phyloP scores from a whole-genome alignment of 2,888 invertebrate species.

The Coelogynopora nodosa region DNA sequence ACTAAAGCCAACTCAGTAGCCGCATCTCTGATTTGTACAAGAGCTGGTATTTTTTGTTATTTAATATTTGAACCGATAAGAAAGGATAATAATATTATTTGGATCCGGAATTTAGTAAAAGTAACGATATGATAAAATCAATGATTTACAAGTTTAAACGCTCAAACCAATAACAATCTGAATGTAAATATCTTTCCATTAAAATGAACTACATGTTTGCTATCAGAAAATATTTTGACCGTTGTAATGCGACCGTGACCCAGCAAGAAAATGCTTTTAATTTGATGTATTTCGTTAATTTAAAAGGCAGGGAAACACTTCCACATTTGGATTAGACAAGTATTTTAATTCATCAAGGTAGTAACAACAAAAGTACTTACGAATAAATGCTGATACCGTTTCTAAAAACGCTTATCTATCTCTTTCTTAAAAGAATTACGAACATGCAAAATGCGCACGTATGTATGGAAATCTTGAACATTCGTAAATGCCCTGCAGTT shows the following conservation, averaged over 20 bases:
- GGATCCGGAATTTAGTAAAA: background rate
- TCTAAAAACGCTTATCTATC: background rate
- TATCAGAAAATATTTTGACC: background rate
- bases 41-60: background rate
- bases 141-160: background rate
- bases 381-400: background rate
- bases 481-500: background rate
- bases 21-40: background rate
- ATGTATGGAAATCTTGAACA: background rate
- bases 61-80: background rate
- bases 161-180: background rate
- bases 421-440: background rate
- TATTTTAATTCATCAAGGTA: background rate
- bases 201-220: background rate
- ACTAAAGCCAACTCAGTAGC: too few species aligned
- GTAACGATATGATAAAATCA: background rate
- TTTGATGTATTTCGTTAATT: background rate
- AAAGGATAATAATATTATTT: background rate
- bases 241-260: background rate
- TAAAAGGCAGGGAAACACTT: background rate
- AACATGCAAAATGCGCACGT: too few species aligned
- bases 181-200: background rate
- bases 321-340: background rate
- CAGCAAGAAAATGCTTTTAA: slow-evolving; percentile 2
- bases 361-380: background rate